phyloP scores from a whole-genome alignment of 2,888 invertebrate species.

The Acanthosepion pharaonis region DNA sequence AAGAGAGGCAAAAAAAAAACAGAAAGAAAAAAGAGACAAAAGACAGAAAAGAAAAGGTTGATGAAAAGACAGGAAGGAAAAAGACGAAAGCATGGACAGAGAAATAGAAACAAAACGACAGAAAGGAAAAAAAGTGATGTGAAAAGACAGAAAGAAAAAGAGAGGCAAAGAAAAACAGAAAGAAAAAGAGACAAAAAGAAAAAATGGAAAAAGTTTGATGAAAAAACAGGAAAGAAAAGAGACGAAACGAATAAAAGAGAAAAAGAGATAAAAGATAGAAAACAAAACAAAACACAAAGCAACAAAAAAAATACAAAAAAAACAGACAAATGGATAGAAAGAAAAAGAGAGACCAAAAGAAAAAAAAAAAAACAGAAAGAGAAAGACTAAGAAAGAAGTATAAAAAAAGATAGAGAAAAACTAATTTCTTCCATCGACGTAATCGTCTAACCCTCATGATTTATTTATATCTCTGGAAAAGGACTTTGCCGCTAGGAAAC shows the following conservation, averaged over 20 bases:
- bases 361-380: not conserved
- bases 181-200: too few relatives aligned
- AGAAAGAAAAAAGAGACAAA: not conserved
- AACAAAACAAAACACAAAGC: not conserved
- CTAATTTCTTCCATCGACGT: not conserved
- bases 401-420: not conserved
- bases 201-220: not conserved
- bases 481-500: not conserved
- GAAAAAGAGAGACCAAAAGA: not conserved
- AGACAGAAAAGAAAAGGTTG: not conserved
- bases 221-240: not conserved
- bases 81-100: not conserved
- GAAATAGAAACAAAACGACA: too few relatives aligned
- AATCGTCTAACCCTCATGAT: too few relatives aligned
- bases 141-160: not conserved
- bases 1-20: too few relatives aligned
- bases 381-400: not conserved
- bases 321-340: not conserved
- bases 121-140: too few relatives aligned
- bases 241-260: not conserved
- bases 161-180: not conserved
- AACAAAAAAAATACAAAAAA: too few relatives aligned
- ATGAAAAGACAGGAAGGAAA: not conserved
- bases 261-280: not conserved
- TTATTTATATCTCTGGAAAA: not conserved